Percentiles rank a stretch among this genome's conserved stretches.
Conservation (phyloP, 2,888 invertebrate species). For the Ametastegia equiseti region DNA sequence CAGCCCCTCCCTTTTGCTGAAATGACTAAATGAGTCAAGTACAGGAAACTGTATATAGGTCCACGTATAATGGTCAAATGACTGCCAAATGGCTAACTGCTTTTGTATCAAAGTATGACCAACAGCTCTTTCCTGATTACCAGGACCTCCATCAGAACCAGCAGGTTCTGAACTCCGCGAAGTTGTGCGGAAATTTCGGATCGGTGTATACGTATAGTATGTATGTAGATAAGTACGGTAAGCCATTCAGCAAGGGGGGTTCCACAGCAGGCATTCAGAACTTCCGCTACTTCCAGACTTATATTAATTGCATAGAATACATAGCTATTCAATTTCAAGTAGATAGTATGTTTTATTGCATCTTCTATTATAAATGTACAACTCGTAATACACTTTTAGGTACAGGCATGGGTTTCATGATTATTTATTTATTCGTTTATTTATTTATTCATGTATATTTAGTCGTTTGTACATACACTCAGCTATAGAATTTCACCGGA, state of each 20-base stretch:
- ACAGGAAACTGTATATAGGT: background rate
- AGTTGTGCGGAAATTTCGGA: background rate
- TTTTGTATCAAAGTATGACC: background rate
- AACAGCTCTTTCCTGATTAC: background rate
- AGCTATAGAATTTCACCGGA: background rate
- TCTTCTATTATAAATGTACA: constrained; percentile 75
- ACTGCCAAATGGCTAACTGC: background rate
- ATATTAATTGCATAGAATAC: background rate
- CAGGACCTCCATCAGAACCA: background rate
- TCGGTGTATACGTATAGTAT: background rate
- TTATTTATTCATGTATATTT: background rate
- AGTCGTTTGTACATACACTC: background rate
- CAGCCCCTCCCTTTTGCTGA: too few relatives aligned
- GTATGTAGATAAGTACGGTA: background rate
- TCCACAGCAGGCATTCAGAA: background rate
- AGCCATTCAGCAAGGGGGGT: background rate
- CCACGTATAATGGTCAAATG: background rate
- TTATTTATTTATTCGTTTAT: background rate
- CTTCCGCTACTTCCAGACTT: background rate
- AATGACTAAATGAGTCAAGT: too few relatives aligned
- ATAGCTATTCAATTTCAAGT: constrained; percentile 47
- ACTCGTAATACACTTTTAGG: constrained; percentile 65
- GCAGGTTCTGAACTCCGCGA: background rate
- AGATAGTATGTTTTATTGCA: constrained; percentile 66
- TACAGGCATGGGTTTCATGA: background rate